Evolutionary conservation across 1,140 invertebrate genomes (phyloP).

Genomic region (Oncopeltus fasciatus): DNA sequence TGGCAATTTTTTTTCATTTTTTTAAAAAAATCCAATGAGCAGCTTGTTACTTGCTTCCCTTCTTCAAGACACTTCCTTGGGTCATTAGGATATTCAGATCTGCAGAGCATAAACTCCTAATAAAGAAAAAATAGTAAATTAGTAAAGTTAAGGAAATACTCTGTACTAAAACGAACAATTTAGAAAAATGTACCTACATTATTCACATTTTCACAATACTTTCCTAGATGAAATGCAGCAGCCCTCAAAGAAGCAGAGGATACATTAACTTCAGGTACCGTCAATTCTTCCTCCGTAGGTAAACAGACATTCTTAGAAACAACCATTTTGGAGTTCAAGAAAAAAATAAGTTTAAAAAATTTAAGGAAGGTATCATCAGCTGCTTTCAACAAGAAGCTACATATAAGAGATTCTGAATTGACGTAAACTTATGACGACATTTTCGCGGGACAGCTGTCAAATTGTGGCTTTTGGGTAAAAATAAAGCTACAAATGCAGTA

Average conservation of each 20-base stretch:
- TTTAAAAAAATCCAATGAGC: conserved; percentile 78
- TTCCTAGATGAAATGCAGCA: conserved; percentile 76
- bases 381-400: too few relatives aligned
- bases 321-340: conserved; percentile 22
- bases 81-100: conserved; percentile 58
- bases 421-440: too few relatives aligned
- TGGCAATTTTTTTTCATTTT: conserved; percentile 73
- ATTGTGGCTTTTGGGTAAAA: too few relatives aligned
- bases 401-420: too few relatives aligned
- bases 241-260: conserved; percentile 65
- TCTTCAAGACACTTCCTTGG: conserved; percentile 76
- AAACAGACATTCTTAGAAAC: conserved; percentile 30
- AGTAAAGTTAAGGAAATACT: not conserved
- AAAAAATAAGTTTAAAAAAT: too few relatives aligned
- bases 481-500: too few relatives aligned
- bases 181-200: conserved; percentile 54
- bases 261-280: conserved; percentile 70
- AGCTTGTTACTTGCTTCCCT: conserved; percentile 82
- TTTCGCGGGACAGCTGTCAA: too few relatives aligned
- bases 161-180: not conserved
- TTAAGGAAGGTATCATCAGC: too few relatives aligned
- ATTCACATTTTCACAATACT: conserved; percentile 74
- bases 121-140: conserved; percentile 25
- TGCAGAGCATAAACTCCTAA: conserved; percentile 90
- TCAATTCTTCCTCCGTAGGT: conserved; percentile 72